Percentiles rank a stretch among this genome's conserved stretches.
These are phyloP conservation scores for Siniperca chuatsi DNA, from an alignment of 2,113 vertebrate species.

Conservation along the genomic window DNA sequence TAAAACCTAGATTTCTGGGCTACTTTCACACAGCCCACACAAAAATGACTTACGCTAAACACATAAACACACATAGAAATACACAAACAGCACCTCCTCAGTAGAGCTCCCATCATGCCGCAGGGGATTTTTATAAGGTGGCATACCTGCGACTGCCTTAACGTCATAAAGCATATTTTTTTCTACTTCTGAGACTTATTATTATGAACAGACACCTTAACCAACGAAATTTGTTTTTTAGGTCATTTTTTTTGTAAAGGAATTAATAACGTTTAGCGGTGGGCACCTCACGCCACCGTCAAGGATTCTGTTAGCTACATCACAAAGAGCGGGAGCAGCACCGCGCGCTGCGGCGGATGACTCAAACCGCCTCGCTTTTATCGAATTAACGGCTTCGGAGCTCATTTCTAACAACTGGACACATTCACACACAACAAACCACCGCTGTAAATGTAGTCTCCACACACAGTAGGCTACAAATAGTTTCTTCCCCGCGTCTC, in stretches of 20 bases:
- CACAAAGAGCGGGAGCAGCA: constrained; percentile 71
- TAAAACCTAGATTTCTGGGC: neutral
- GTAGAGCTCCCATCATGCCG: constrained; percentile 69
- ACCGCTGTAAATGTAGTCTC: neutral
- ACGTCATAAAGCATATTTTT: neutral
- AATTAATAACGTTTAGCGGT: neutral
- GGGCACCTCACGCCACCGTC: constrained; percentile 33
- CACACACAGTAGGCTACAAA: constrained; percentile 1
- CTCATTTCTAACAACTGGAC: constrained; percentile 11
- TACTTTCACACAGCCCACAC: constrained; percentile 31
- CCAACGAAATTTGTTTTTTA: neutral
- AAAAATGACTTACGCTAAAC: constrained; percentile 4
- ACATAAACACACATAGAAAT: constrained; percentile 10
- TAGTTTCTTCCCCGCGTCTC: neutral
- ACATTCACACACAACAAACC: constrained; percentile 18
- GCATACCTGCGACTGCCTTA: constrained; percentile 42
- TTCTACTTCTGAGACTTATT: neutral
- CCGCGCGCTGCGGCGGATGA: constrained; percentile 76
- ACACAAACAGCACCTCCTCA: constrained; percentile 54
- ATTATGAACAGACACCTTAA: neutral
- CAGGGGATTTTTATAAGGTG: constrained; percentile 67
- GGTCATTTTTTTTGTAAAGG: neutral
- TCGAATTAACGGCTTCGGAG: constrained; percentile 67
- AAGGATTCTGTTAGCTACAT: constrained; percentile 31
- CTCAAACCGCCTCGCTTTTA: constrained; percentile 73